Percentiles rank a stretch among this genome's conserved stretches.
phyloP scores from a whole-genome alignment of 2,113 vertebrate genomes.

The Caretta caretta region DNA sequence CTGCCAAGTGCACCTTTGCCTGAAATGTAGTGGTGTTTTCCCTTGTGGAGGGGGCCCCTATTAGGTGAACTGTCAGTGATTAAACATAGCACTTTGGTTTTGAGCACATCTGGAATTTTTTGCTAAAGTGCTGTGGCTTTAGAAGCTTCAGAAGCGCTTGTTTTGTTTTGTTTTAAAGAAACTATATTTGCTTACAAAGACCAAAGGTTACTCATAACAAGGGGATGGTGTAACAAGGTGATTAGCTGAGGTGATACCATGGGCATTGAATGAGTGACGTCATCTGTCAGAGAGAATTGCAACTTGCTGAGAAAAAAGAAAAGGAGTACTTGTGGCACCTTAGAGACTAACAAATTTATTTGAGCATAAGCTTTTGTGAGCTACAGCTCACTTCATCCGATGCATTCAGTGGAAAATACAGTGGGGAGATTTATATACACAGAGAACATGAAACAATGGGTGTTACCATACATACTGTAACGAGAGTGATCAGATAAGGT shows the following conservation, averaged over 20 bases:
- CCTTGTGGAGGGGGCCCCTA: background rate
- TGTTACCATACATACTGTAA: too few species aligned
- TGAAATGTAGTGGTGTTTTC: background rate
- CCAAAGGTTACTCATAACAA: background rate
- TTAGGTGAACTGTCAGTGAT: conserved; percentile 1
- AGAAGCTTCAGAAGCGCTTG: background rate
- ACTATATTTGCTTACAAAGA: background rate
- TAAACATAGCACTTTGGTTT: background rate
- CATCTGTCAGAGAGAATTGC: conserved; percentile 19
- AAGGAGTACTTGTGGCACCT: too few species aligned
- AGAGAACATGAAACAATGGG: too few species aligned
- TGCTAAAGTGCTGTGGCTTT: background rate
- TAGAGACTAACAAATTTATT: too few species aligned
- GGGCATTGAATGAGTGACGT: background rate
- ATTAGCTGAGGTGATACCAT: background rate
- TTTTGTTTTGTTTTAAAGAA: background rate
- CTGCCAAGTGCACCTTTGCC: background rate
- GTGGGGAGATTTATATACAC: too few species aligned
- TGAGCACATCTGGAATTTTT: background rate
- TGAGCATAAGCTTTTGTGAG: too few species aligned
- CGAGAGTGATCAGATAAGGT: too few species aligned
- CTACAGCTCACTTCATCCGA: too few species aligned
- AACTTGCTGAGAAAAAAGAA: background rate
- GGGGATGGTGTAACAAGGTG: background rate
- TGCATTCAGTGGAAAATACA: too few species aligned